Evolutionary conservation across 1,140 invertebrate genomes (phyloP), one percentile per base, ranked within the genome.

Genomic region (Drosophila azteca): DNA sequence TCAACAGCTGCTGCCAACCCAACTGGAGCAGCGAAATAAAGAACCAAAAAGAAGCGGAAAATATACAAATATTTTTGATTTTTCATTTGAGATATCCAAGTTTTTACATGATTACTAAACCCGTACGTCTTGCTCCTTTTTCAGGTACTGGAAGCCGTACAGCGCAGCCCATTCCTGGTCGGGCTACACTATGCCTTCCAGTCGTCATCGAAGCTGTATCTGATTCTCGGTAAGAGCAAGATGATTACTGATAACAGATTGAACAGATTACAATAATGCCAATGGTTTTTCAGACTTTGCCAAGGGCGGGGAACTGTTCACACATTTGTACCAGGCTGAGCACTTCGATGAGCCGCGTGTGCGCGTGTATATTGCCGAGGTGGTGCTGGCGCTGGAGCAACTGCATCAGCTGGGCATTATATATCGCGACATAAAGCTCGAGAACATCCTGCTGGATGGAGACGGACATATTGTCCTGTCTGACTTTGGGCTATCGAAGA

Each of bases 121-220:
- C 11, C 26, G 17, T 8, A 11, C 8, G 0, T 24, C 2, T 55
- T 53, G 11, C n/a, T 51, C 35, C 35, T 51, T 17, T 89, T 80
- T 35, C 92, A 96, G 93, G 97, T 98, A 24, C 92, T 98, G 57
- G 97, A 98, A 92, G 96, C 96, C 44, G 96, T 98, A 17, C 93
- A 97, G 61, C 95, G 96, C 76, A 96, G 96, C 92, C 97, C 97
- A 5, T 98, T 98, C 92, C 94, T 98, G 55, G 97, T 98, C 69
- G 97, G 97, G 11, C 93, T 98, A 48, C 96, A 98, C 91, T 98
- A 98, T 91, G 97, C 97, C 79, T 98, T 98, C 93, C 97, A 98
- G 92, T 97, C 97, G 6, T 95, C 97, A 69, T 95, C 96, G 8
- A 98, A 98, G 93, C 93, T 98, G 45, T 97, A 98, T 92, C 94